Evolutionary conservation across 2,797 vertebrate species (phyloP), one percentile per base, ranked within the genome.

Genomic region (Sciurus carolinensis): DNA sequence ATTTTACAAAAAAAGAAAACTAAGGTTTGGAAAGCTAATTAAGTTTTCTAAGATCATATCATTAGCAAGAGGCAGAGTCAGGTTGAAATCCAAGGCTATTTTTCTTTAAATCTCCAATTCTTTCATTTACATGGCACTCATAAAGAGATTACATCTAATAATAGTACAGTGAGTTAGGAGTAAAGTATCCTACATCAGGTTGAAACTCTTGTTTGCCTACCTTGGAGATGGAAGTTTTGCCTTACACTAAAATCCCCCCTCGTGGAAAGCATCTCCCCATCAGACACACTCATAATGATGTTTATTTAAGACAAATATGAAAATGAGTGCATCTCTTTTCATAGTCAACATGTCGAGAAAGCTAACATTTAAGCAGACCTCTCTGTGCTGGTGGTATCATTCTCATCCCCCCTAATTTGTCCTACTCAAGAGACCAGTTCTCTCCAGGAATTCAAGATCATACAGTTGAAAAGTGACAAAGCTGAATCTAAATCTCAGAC

Each of bases 11-110:
- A 59, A 72, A 57, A 86, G n/a, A 2, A 81, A 94, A 90, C 7
- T 20, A 59, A 82, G 24, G 9, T 69, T 84, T 71, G 42, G 50
- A 76, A 95, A 94, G 42, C 39, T 90, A 82, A 77, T 36, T 57
- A 72, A 82, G 13, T 87, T 90, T 89, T 20, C 72, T 50, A 67
- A 81, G 28, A 69, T 59, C 26, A 17, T 20, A 69, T 54, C 39
- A 73, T 67, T 84, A 22, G 11, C 39, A 95, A 76, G 64, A 30
- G 44, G 47, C 67, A 84, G 22, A 62, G 7, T 1, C 6, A 62
- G 5, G 11, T 7, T 59, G 22, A 87, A 93, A 91, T 42, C 14
- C 39, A 80, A 84, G 20, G 64, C 36, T 67, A n/a, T 54, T 93
- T 89, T 84, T 50, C 76, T 90, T 72, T 67, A n/a, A 94, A 50